Conservation (phyloP, 2,888 invertebrate genomes). For the Cataglyphis cursor region DNA sequence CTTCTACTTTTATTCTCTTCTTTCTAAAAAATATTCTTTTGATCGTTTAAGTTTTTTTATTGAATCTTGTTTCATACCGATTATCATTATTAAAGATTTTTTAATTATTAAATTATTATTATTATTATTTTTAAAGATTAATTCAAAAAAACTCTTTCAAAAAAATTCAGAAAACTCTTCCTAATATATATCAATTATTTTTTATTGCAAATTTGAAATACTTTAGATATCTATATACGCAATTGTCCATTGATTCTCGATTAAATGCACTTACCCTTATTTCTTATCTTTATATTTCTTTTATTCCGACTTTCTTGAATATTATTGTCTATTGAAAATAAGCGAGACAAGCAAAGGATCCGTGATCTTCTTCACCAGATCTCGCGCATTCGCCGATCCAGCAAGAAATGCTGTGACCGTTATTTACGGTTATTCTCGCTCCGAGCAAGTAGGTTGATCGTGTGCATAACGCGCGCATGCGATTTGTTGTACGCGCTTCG, state of each 20-base stretch:
- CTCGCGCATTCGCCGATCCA: neutral
- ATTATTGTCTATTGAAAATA: neutral
- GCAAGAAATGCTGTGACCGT: constrained; percentile 55
- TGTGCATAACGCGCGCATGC: constrained; percentile 40
- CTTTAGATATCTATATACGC: no score
- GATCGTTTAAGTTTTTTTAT: neutral
- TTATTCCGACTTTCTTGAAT: neutral
- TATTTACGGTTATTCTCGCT: constrained; percentile 58
- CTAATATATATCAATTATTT: neutral
- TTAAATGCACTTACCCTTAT: neutral
- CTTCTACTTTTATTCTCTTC: neutral
- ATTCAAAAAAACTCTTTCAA: no score
- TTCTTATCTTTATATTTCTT: neutral
- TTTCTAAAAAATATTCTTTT: neutral
- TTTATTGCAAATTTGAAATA: neutral
- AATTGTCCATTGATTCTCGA: neutral
- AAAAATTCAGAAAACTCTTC: no score
- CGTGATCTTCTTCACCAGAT: neutral
- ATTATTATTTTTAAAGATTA: no score
- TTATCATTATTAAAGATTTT: no score
- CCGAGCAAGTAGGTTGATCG: constrained; percentile 52
- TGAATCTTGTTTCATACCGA: neutral
- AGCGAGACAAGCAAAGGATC: neutral
- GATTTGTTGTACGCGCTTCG: constrained; percentile 37
- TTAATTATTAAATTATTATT: no score